Evolutionary conservation across 2,888 invertebrate species (phyloP), one percentile per base, ranked within the genome.

Genomic region (Amphimallon solstitiale): DNA sequence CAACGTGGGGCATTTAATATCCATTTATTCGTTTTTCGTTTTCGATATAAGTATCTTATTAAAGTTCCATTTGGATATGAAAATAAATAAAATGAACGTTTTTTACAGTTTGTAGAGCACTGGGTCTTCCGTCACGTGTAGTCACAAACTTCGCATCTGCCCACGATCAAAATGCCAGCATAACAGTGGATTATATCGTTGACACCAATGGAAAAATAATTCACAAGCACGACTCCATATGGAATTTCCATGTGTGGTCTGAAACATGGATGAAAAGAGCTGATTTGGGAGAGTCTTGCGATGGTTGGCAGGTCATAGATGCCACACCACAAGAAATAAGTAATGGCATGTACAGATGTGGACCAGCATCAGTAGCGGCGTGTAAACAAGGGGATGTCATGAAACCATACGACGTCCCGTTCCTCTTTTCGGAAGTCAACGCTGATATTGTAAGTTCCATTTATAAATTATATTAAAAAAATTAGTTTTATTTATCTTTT

Each of bases 261-360:
- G 86, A 86, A 69, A 82, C 82, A 0, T 86, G 85, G 85, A 85
- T 85, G 84, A 71, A 80, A 6, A 74, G 86, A 38, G 79, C 82
- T 0, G 86, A 86, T 71, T 75, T 79, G 6, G 90, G 90, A 0
- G 74, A 84, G 0, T 87, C 88, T 21, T 95, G 92, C 75, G 89
- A 89, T 7, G 97, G 97, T 9, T 97, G 97, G 97, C 97, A 97
- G 77, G 95, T 89, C 0, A 88, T 97, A 43, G 97, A 97, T 78
- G 88, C 95, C 0, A 97, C 96, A 0, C 96, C 96, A 0, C 96
- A 97, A 79, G 95, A 94, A 79, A 82, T 88, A 0, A 94, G 93
- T 38, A 92, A 92, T 63, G 89, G 91, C 65, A 86, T 92, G 80
- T 96, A 88, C 80, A 88, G 93, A 35, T 93, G 93, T 74, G 97